These are phyloP conservation scores for Panagrolaimus sp. DNA, from an alignment of 1,140 invertebrate species.

Conservation along the genomic window DNA sequence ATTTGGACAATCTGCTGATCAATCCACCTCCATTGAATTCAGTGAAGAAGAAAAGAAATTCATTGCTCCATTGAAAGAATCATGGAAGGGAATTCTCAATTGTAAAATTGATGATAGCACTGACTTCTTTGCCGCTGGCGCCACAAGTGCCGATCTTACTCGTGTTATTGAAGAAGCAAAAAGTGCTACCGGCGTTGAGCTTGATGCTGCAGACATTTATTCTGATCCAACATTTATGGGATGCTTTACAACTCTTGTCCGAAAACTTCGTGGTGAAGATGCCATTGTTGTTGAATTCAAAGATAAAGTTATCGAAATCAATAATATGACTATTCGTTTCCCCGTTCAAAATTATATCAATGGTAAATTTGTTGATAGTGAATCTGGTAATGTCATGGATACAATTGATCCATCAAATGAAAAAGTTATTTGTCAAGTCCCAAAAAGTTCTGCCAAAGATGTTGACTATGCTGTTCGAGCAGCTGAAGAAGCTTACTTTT, in stretches of 20 bases:
- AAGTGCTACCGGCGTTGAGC: constrained; percentile 70
- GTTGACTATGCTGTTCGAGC: constrained; percentile 62
- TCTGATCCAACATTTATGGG: constrained; percentile 82
- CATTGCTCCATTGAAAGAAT: constrained; percentile 64
- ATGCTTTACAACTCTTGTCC: constrained; percentile 69
- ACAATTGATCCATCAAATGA: constrained; percentile 78
- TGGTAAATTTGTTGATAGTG: constrained; percentile 79
- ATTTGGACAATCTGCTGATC: constrained; percentile 68
- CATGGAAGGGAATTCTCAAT: constrained; percentile 81
- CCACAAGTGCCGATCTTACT: constrained; percentile 86
- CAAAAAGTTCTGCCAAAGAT: constrained; percentile 70
- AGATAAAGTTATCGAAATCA: constrained; percentile 46
- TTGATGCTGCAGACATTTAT: constrained; percentile 81
- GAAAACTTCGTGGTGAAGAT: constrained; percentile 67
- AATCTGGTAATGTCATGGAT: constrained; percentile 77
- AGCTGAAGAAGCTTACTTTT: constrained; percentile 71
- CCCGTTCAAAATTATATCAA: constrained; percentile 70
- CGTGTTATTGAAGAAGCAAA: constrained; percentile 82
- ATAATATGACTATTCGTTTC: constrained; percentile 29
- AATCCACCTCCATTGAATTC: constrained; percentile 67
- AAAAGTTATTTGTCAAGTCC: constrained; percentile 72
- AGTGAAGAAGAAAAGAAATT: constrained; percentile 72
- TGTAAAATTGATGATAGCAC: constrained; percentile 71
- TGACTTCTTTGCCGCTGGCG: constrained; percentile 85
- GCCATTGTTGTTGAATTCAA: constrained; percentile 42